Conservation (phyloP, 2,888 invertebrate species). For the Drosophila neoperkinsi region DNA sequence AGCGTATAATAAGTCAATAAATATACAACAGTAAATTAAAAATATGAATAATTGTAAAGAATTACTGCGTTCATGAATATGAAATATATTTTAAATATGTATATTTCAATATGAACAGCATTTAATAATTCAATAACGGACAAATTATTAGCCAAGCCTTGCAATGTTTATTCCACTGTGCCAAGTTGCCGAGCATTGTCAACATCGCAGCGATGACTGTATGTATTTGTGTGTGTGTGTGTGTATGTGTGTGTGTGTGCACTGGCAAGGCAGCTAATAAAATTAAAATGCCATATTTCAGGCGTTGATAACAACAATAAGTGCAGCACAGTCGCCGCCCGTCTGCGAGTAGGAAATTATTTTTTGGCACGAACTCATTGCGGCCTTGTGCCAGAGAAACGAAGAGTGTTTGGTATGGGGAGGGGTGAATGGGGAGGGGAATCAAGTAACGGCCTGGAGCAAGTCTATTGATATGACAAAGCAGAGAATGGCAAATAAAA, state of each 20-base stretch:
- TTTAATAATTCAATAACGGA: not conserved
- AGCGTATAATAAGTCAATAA: no score
- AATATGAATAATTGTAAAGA: not conserved
- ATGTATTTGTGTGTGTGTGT: constrained; percentile 6
- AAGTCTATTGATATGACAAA: constrained; percentile 71
- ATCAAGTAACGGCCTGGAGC: constrained; percentile 20
- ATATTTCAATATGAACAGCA: no score
- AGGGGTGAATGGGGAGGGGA: not conserved
- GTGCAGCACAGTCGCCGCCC: constrained; percentile 75
- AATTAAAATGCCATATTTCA: constrained; percentile 82
- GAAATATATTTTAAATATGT: not conserved
- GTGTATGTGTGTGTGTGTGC: constrained; percentile 22
- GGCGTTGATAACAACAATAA: constrained; percentile 81
- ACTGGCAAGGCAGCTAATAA: constrained; percentile 73
- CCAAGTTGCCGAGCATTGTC: constrained; percentile 47
- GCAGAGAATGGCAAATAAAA: constrained; percentile 40
- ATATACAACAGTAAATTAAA: not conserved
- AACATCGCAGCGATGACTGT: constrained; percentile 33
- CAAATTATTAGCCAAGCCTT: not conserved
- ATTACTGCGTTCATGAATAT: not conserved
- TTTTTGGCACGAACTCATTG: constrained; percentile 76
- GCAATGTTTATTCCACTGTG: constrained; percentile 51
- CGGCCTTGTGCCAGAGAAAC: constrained; percentile 60
- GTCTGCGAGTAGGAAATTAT: constrained; percentile 70
- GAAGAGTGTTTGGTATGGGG: constrained; percentile 11